phyloP scores from a whole-genome alignment of 2,888 invertebrate genomes.

The Yponomeuta plumbellus region DNA sequence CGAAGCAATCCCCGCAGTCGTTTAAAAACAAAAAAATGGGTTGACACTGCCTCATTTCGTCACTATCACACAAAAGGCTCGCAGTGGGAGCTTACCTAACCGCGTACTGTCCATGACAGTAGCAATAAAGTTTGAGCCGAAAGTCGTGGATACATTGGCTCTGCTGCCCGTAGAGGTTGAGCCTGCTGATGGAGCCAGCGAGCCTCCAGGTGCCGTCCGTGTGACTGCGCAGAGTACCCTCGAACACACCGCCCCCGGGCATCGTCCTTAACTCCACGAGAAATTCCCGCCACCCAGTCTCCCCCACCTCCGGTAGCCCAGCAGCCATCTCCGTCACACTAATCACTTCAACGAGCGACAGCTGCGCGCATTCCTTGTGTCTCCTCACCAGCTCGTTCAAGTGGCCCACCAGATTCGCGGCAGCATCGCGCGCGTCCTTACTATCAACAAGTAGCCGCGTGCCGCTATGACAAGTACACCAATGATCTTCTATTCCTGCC shows the following conservation, averaged over 20 bases:
- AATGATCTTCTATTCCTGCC: conserved; percentile 88
- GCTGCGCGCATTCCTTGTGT: conserved; percentile 79
- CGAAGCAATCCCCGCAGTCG: too few relatives aligned
- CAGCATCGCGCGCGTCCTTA: conserved; percentile 73
- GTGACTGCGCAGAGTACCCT: conserved; percentile 79
- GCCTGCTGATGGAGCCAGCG: conserved; percentile 84
- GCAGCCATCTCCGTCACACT: conserved; percentile 80
- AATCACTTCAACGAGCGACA: conserved; percentile 78
- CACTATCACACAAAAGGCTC: too few relatives aligned
- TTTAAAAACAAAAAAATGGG: too few relatives aligned
- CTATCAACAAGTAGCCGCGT: conserved; percentile 73
- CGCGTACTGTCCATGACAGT: conserved; percentile 60
- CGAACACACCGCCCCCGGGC: conserved; percentile 86
- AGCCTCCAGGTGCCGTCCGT: conserved; percentile 59
- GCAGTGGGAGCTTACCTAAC: background rate
- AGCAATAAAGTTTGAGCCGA: conserved; percentile 86
- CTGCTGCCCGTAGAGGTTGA: conserved; percentile 88
- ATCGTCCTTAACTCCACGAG: conserved; percentile 78
- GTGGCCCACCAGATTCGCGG: conserved; percentile 76
- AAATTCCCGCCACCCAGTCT: conserved; percentile 74
- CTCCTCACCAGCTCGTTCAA: conserved; percentile 79
- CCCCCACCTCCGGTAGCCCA: conserved; percentile 37
- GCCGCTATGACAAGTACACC: conserved; percentile 90
- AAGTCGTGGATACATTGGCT: conserved; percentile 86
- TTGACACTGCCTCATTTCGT: too few relatives aligned